Conservation (phyloP, 2,113 vertebrate species). For the Pseudorhombus dupliciocellatus region DNA sequence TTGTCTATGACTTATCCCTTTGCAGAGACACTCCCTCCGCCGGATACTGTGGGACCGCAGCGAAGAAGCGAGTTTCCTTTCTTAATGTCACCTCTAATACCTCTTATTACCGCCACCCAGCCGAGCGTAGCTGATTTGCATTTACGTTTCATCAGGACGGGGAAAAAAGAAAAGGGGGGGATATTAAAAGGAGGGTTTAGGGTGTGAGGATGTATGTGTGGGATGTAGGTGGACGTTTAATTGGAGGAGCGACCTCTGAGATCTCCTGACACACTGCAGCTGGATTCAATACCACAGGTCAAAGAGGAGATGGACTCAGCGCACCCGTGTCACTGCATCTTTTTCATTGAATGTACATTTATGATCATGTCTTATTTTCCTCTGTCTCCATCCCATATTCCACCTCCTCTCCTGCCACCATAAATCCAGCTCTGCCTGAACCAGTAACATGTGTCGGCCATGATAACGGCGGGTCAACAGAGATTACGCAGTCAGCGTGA, state of each 20-base stretch:
- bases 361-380: background rate
- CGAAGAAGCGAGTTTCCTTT: constrained; percentile 16
- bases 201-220: background rate
- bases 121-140: constrained; percentile 50
- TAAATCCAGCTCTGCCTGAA: background rate
- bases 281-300: constrained; percentile 44
- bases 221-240: constrained; percentile 49
- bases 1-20: constrained; percentile 29
- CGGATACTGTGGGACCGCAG: constrained; percentile 14
- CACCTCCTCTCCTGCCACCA: background rate
- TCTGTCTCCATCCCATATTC: background rate
- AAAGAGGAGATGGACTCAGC: constrained; percentile 25
- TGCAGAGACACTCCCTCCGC: constrained; percentile 10
- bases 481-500: constrained; percentile 13
- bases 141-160: constrained; percentile 31
- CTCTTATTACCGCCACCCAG: constrained; percentile 28
- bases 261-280: constrained; percentile 24
- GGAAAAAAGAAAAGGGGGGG: background rate
- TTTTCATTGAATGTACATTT: background rate
- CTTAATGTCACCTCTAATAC: constrained; percentile 61
- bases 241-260: constrained; percentile 59
- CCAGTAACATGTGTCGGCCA: no score
- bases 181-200: constrained; percentile 13
- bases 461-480: constrained; percentile 14
- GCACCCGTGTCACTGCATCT: constrained; percentile 15